These are phyloP conservation scores for Liolophura sinensis DNA, from an alignment of 1,140 invertebrate species.

Conservation along the genomic window DNA sequence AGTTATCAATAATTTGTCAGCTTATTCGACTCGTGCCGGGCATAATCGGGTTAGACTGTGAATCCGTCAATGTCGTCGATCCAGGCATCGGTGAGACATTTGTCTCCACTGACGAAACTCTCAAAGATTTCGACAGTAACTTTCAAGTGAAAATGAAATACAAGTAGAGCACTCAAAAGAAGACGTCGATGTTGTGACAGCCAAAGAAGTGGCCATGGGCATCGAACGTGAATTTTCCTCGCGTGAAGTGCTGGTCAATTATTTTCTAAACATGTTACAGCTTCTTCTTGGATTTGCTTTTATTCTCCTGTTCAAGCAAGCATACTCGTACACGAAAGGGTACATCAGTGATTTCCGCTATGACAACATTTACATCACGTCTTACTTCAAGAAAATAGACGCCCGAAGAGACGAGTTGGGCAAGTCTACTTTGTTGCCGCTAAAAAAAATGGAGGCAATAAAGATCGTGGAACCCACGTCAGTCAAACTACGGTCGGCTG, in stretches of 20 bases:
- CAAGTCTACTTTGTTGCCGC: conserved; percentile 39
- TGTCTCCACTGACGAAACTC: conserved; percentile 30
- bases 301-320: conserved; percentile 41
- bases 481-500: conserved; percentile 25
- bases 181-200: conserved; percentile 33
- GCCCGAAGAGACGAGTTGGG: conserved; percentile 33
- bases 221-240: conserved; percentile 45
- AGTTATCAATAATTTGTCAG: conserved; percentile 44
- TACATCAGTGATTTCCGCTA: conserved; percentile 44
- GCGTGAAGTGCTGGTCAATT: conserved; percentile 29
- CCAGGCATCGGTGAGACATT: conserved; percentile 47
- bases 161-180: conserved; percentile 27
- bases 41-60: conserved; percentile 34
- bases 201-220: conserved; percentile 37
- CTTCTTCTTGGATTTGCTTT: conserved; percentile 51
- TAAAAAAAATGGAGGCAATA: conserved; percentile 43
- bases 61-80: conserved; percentile 34
- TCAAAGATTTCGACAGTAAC: conserved; percentile 33
- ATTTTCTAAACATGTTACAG: conserved; percentile 28
- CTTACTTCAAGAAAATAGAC: conserved; percentile 55
- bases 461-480: conserved; percentile 25
- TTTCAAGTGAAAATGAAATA: conserved; percentile 48
- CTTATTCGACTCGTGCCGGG: conserved; percentile 35
- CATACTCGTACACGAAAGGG: conserved; percentile 47
- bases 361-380: conserved; percentile 56